These are phyloP conservation scores for Ramphastos sulfuratus DNA, from an alignment of 2,113 vertebrate genomes.

Conservation along the genomic window DNA sequence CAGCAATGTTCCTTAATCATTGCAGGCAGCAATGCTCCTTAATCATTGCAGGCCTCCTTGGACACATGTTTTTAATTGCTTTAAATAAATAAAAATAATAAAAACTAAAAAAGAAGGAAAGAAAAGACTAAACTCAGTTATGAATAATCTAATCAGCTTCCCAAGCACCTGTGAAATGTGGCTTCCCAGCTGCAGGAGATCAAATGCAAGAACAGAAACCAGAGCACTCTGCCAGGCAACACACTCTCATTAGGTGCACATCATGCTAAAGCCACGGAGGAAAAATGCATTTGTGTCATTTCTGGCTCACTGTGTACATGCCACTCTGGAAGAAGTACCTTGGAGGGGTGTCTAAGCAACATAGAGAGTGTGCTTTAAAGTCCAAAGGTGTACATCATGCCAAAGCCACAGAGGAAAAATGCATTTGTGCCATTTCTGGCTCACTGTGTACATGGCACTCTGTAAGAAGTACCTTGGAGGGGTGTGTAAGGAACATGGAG, in stretches of 20 bases:
- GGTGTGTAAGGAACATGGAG: slow-evolving; percentile 37
- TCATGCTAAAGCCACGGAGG: slow-evolving; percentile 34
- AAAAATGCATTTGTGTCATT: slow-evolving; percentile 58
- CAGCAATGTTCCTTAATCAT: neutral
- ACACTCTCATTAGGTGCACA: neutral
- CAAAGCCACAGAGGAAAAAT: slow-evolving; percentile 46
- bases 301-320: neutral
- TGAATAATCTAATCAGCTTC: slow-evolving; percentile 71
- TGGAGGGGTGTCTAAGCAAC: slow-evolving; percentile 6
- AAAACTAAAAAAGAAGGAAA: neutral
- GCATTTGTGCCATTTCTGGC: slow-evolving; percentile 53
- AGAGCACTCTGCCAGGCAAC: neutral
- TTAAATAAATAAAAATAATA: neutral
- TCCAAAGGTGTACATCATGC: neutral
- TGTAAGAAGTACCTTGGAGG: neutral
- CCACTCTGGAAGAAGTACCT: neutral
- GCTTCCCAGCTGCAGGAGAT: slow-evolving; percentile 67
- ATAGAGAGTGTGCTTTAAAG: too few relatives aligned
- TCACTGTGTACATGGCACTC: neutral
- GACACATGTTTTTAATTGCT: slow-evolving; percentile 67
- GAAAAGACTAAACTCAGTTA: slow-evolving; percentile 52
- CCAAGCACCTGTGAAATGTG: slow-evolving; percentile 63
- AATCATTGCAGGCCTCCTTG: slow-evolving; percentile 6
- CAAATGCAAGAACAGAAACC: slow-evolving; percentile 45
- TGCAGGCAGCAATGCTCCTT: neutral